phyloP scores from a whole-genome alignment of 2,888 invertebrate species.

The Troides aeacus region DNA sequence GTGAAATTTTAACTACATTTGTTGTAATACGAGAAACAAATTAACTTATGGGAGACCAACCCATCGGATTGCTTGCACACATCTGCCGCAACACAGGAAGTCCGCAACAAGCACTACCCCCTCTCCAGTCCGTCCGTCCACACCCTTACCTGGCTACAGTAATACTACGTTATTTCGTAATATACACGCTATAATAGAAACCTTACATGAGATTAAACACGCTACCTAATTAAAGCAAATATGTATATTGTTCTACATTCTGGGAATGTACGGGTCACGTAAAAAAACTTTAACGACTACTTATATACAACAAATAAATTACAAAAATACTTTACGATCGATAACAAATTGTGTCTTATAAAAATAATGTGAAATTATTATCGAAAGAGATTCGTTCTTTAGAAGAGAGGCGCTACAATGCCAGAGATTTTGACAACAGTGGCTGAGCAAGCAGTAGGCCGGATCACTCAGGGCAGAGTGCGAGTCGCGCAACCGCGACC shows the following conservation, averaged over 20 bases:
- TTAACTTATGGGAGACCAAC: too few species aligned
- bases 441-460: background rate
- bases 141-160: conserved; percentile 36
- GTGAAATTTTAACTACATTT: too few species aligned
- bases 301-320: conserved; percentile 58
- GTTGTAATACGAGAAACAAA: too few species aligned
- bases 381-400: conserved; percentile 49
- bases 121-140: conserved; percentile 25
- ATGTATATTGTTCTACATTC: conserved; percentile 58
- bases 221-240: conserved; percentile 64
- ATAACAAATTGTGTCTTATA: conserved; percentile 38
- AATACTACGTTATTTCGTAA: conserved; percentile 39
- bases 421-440: background rate
- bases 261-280: conserved; percentile 57
- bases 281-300: conserved; percentile 50
- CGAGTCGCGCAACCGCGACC: background rate
- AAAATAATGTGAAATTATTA: conserved; percentile 34
- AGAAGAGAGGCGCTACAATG: conserved; percentile 36
- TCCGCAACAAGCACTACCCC: conserved; percentile 39
- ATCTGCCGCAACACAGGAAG: conserved; percentile 4
- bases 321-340: conserved; percentile 56
- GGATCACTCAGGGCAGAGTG: background rate
- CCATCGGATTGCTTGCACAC: background rate
- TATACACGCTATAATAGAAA: conserved; percentile 38
- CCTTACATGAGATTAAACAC: conserved; percentile 43